Conservation (phyloP, 2,113 vertebrate species). For the Bubo bubo region DNA sequence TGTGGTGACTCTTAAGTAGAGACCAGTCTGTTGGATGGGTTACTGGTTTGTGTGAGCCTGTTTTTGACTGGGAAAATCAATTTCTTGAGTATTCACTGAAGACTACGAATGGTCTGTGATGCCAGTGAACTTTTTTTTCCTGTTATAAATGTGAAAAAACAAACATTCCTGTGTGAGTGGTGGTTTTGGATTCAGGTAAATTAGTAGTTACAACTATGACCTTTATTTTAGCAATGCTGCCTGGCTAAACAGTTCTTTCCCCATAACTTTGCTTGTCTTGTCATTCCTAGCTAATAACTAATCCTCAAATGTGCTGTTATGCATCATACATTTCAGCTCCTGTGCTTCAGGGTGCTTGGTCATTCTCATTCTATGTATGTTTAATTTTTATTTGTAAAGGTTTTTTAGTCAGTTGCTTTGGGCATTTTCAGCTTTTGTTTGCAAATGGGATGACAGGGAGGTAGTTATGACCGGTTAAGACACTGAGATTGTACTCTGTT, state of each 20-base stretch:
- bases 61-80: background rate
- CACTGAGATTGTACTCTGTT: background rate
- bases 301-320: background rate
- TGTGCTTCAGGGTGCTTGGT: slow-evolving; percentile 32
- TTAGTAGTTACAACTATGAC: background rate
- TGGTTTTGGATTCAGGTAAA: background rate
- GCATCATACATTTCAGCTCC: background rate
- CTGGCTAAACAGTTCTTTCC: background rate
- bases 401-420: slow-evolving; percentile 6
- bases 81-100: background rate
- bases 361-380: background rate
- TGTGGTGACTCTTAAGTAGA: background rate
- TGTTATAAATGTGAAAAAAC: background rate
- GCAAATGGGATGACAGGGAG: background rate
- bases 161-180: background rate
- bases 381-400: slow-evolving; percentile 1
- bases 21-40: background rate
- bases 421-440: slow-evolving; percentile 20
- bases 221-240: background rate
- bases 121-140: background rate
- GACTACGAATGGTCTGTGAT: background rate
- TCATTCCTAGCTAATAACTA: background rate
- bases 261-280: background rate
- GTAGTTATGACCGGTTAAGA: background rate
- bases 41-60: background rate